phyloP scores from a whole-genome alignment of 92 coral and sea anemone species.

The Actinernus sp. region DNA sequence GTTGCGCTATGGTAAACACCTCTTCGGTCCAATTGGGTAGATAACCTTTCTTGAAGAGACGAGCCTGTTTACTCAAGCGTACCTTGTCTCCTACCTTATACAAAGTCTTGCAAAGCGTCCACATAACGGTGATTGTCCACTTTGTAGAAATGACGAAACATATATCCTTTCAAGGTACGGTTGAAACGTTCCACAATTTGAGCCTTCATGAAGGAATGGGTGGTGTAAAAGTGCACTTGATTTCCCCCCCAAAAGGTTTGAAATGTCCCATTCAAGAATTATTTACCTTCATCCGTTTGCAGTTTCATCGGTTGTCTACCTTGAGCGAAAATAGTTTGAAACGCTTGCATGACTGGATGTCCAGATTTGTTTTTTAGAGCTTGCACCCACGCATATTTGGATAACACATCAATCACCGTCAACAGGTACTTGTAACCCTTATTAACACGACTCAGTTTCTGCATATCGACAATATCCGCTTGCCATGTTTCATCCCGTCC shows the following conservation, averaged over 20 bases:
- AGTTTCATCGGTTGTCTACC: constrained; percentile 18
- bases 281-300: constrained; percentile 10
- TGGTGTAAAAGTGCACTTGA: constrained; percentile 12
- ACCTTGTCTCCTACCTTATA: constrained; percentile 31
- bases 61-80: constrained; percentile 8
- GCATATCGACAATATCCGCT: constrained; percentile 1
- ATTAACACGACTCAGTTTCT: background rate
- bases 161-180: constrained; percentile 14
- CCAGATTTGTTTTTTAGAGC: constrained; percentile 5
- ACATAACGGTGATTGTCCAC: too few species aligned
- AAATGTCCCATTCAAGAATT: constrained; percentile 8
- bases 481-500: constrained; percentile 4
- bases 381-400: constrained; percentile 3
- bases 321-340: constrained; percentile 3
- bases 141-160: constrained; percentile 19
- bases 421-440: background rate
- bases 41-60: constrained; percentile 42
- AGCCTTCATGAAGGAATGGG: constrained; percentile 23
- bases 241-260: constrained; percentile 14
- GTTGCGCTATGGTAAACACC: constrained; percentile 21
- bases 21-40: constrained; percentile 48
- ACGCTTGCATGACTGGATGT: constrained; percentile 5
- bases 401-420: constrained; percentile 5
- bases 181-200: constrained; percentile 34
- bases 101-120: too few species aligned